Base-by-base conservation (phyloP, 2,113 vertebrate genomes). In the Tringa solitaria region DNA sequence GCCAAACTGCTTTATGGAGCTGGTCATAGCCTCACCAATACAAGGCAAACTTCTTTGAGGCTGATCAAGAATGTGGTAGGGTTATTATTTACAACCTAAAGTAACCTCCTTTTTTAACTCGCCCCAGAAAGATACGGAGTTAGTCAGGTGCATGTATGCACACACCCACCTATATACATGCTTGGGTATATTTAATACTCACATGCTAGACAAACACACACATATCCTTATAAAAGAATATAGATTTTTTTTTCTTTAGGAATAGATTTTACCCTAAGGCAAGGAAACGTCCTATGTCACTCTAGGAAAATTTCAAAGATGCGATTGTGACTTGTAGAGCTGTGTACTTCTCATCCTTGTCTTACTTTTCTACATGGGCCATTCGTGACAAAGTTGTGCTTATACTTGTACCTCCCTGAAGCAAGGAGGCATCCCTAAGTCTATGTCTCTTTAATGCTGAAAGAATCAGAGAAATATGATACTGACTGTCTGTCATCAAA, bases 141-240 rank as follows among this genome's bases (percentile, higher is more conserved):
- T 60, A 51, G 8, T 39, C 35, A 73, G n/a, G 35, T 14, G 4
- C 4, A 12, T 1, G 0, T 14, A 16, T 16, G 15, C 5, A 11
- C 11, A 8, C 7, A 41, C 33, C 33, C 17, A 74, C 19, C 23
- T 17, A 24, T 8, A 4, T 9, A 26, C 13, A 3, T 3, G 0
- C 27, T 64, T 2, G 2, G 22, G 6, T 45, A 4, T 56, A 53
- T 60, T 59, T 43, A 73, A 51, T 13, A n/a, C 5, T 72, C 60
- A 32, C 1, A 0, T 0, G 1, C 14, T 60, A 64, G 60, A 48
- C 0, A 3, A 2, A 6, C 2, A 3, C 4, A 8, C 24, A 39
- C 1, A 0, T 20, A 39, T 45, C 24, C 21, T 72, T 39, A 43
- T 12, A 33, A 23, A 67, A 14, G 45, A 89, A 60, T 12, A 41